These are phyloP conservation scores for Myioborus melanocephalus DNA, from an alignment of 2,797 vertebrate genomes.

Conservation along the genomic window DNA sequence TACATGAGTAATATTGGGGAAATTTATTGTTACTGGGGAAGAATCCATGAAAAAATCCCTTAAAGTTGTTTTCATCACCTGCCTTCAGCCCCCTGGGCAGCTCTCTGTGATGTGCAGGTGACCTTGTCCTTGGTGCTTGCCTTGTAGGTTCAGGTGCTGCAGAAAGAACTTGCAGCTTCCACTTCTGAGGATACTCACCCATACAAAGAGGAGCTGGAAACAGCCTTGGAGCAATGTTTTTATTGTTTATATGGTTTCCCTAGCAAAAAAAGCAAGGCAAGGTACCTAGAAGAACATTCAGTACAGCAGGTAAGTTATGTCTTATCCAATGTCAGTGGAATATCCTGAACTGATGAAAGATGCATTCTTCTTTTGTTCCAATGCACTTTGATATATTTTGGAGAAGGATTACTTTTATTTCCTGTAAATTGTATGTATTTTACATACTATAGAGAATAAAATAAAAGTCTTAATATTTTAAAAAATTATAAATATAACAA, in stretches of 20 bases:
- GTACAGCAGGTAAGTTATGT: slow-evolving; percentile 84
- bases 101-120: neutral
- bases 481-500: neutral
- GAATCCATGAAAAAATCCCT: neutral
- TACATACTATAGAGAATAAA: neutral
- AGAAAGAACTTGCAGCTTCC: slow-evolving; percentile 86
- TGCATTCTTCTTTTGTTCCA: neutral
- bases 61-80: neutral
- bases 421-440: neutral
- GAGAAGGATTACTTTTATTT: neutral
- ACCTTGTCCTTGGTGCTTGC: neutral
- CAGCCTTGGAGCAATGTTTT: slow-evolving; percentile 94
- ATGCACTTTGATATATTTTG: neutral
- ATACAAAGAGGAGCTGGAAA: slow-evolving; percentile 96
- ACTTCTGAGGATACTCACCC: slow-evolving; percentile 83
- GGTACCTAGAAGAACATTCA: slow-evolving; percentile 95
- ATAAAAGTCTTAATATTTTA: neutral
- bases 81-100: neutral
- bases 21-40: neutral
- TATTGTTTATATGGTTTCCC: slow-evolving; percentile 94
- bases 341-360: neutral
- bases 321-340: neutral
- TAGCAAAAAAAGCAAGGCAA: slow-evolving; percentile 97
- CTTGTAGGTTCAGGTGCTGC: slow-evolving; percentile 86
- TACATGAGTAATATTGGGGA: neutral